These are phyloP conservation scores for Pachypanchax playfairii DNA, from an alignment of 2,113 vertebrate genomes.

Conservation along the genomic window DNA sequence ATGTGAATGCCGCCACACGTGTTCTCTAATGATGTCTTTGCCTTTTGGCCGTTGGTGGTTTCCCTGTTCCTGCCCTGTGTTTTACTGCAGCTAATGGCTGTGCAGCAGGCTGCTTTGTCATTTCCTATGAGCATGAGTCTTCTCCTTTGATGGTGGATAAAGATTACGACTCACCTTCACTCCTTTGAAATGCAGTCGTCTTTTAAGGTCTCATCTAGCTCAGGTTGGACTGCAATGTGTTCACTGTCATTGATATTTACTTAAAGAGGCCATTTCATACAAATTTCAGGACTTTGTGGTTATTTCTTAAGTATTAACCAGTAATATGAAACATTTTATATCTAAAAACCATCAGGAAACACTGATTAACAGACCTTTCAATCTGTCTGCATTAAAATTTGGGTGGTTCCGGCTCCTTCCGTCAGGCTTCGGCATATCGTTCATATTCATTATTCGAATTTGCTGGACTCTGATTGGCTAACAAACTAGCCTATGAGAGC, in stretches of 20 bases:
- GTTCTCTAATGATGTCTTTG: constrained; percentile 60
- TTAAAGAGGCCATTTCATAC: too few species aligned
- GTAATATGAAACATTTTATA: too few species aligned
- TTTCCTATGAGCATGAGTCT: constrained; percentile 61
- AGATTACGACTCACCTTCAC: constrained; percentile 63
- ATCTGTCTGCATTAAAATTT: too few species aligned
- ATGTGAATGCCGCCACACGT: constrained; percentile 33
- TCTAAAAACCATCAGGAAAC: too few species aligned
- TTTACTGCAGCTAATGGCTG: constrained; percentile 70
- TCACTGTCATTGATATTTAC: not conserved
- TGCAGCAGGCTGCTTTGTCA: constrained; percentile 62
- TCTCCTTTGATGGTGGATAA: constrained; percentile 64
- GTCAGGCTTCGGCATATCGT: too few species aligned
- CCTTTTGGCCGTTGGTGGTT: constrained; percentile 46
- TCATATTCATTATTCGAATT: too few species aligned
- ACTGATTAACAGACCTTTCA: too few species aligned
- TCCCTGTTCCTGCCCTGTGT: constrained; percentile 71
- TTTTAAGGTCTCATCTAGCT: constrained; percentile 62
- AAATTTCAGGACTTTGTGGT: too few species aligned
- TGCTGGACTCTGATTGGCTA: too few species aligned
- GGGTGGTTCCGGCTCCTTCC: too few species aligned
- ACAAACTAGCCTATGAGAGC: too few species aligned
- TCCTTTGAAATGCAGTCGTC: constrained; percentile 65
- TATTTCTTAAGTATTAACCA: too few species aligned
- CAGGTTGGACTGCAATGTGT: constrained; percentile 28